Evolutionary conservation across 2,888 invertebrate genomes (phyloP), one percentile per base, ranked within the genome.

Genomic region (Calameuta filiformis): DNA sequence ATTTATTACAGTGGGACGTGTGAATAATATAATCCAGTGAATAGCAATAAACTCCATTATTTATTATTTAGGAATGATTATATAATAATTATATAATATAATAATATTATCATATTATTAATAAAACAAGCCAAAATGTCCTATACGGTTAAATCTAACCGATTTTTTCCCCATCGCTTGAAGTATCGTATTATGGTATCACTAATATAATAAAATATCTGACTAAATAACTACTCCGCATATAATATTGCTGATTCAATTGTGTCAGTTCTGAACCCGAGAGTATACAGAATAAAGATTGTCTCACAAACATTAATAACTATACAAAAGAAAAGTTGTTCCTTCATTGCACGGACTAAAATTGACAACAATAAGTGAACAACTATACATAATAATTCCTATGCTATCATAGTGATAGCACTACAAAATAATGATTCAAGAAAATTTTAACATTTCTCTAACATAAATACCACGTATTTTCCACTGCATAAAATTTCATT

Each of bases 41-140:
- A 56, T 84, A 86, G 85, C 84, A 85, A 87, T 89, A 86, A 88
- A 87, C 81, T 86, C 81, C 84, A 84, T 83, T 86, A 88, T 88
- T 88, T 87, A 87, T 87, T 88, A 84, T 83, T 86, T 85, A 86
- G 85, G 84, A 88, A 87, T 88, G 86, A 83, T 86, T 87, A 84
- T 86, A 85, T 85, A 86, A 88, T 89, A 84, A 81, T 85, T 82
- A 83, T 85, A 81, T 84, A 82, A 83, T 81, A 82, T 84, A 82
- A 84, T 87, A 83, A 84, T 83, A 82, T 83, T 85, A 82, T 83
- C 76, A 78, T 80, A 80, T 85, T 85, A 80, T 81, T 82, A 83
- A 83, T 86, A 83, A 88, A 87, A 86, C 85, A 87, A 88, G 85
- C 85, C 85, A 85, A 85, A 84, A 83, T 77, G 77, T 85, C 79